Evolutionary conservation across 2,113 vertebrate genomes (phyloP).

Genomic region (Rousettus leschenaultii): DNA sequence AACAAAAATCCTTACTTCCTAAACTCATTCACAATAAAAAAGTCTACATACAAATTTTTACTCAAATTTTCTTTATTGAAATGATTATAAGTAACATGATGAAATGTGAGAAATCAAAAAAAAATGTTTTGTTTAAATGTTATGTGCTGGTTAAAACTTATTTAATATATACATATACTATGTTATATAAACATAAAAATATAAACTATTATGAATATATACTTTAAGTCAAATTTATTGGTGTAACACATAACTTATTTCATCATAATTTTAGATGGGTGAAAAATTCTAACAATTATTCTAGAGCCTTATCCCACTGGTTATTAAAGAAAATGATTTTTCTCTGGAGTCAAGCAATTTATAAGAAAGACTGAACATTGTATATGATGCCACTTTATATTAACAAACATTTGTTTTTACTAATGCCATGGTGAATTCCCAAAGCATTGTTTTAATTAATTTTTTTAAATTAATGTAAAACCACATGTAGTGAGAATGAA

Average conservation of each 20-base stretch:
- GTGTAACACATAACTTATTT: neutral
- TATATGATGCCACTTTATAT: neutral
- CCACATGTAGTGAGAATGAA: neutral
- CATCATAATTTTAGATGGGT: conserved; percentile 16
- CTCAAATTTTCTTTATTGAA: neutral
- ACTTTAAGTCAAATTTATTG: conserved; percentile 1
- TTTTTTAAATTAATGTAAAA: neutral
- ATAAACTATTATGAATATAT: neutral
- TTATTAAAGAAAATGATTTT: conserved; percentile 52
- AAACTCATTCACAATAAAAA: neutral
- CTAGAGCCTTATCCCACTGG: neutral
- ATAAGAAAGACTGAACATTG: neutral
- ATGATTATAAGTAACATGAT: neutral
- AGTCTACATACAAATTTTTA: neutral
- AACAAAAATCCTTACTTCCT: neutral
- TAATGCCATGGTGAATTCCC: neutral
- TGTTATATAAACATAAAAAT: conserved; percentile 41
- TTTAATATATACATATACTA: neutral
- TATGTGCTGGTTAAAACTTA: neutral
- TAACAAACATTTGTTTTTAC: neutral
- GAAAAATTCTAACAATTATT: neutral
- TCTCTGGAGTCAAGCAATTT: neutral
- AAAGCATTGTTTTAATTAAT: conserved; percentile 28
- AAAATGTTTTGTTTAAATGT: neutral
- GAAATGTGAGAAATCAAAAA: neutral